Base-by-base conservation (phyloP, 1,140 invertebrate species). In the Conus betulinus region DNA sequence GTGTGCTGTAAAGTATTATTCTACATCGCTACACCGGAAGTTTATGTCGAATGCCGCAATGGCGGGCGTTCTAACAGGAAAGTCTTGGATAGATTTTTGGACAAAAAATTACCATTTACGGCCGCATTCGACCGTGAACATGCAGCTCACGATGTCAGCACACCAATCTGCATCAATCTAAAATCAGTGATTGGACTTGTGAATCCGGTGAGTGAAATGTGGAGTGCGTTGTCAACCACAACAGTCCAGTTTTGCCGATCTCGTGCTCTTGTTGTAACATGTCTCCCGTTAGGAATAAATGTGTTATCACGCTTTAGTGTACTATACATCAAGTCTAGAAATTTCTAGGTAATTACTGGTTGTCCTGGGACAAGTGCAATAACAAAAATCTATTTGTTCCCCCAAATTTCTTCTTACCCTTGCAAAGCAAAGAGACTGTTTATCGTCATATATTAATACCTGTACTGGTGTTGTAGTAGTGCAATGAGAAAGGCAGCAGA, bases 81-180 rank as follows among this genome's bases (percentile, higher is more conserved):
- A 91, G 88, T 92, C 91, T 85, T 94, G 94, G 94, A 91, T 88
- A 88, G 91, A 93, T 20, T 93, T 94, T 88, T 91, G 92, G 76
- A 90, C 89, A 39, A 93, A 93, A 91, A 92, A 94, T 88, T 83
- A 87, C 20, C 90, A 91, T 84, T 51, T 94, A 52, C 93, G 13
- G 87, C 93, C 57, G 93, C 93, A 52, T 94, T 93, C 91, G 93
- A 94, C 84, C 85, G 94, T 25, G 92, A 93, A 74, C 91, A 94
- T 90, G 91, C 91, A n/a, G 93, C 93, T 60, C 92, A 91, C 55
- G 91, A 92, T 78, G 91, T 92, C 39, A 93, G 92, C 82, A 92
- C 91, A 51, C 93, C 93, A 67, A 90, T 94, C 83, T 92, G 91
- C 82, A 91, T 94, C 60, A 88, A 85, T 51, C 83, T 94, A 4